Percentiles rank a stretch among this genome's conserved stretches.
phyloP scores from a whole-genome alignment of 2,797 vertebrate genomes.

The Spondyliosoma cantharus region DNA sequence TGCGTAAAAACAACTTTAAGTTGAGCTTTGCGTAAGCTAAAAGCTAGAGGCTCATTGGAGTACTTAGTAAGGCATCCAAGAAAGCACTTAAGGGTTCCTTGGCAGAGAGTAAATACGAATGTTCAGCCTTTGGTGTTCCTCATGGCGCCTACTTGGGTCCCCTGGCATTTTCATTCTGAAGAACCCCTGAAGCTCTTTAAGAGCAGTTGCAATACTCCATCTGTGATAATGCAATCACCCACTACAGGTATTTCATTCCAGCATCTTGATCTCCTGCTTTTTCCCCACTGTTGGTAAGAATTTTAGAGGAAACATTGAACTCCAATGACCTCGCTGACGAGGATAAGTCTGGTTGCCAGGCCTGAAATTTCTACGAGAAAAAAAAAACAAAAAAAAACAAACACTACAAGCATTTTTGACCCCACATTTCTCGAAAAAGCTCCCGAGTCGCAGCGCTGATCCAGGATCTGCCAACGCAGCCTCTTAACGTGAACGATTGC shows the following conservation, averaged over 20 bases:
- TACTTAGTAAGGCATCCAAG: constrained; percentile 51
- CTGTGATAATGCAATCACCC: constrained; percentile 58
- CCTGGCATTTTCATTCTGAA: constrained; percentile 43
- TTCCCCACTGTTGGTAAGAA: constrained; percentile 52
- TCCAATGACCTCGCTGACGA: constrained; percentile 56
- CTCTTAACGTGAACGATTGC: constrained; percentile 14
- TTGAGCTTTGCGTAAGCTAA: constrained; percentile 59
- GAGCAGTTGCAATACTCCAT: constrained; percentile 69
- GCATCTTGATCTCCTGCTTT: constrained; percentile 57
- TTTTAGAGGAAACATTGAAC: constrained; percentile 78
- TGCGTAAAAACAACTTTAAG: constrained; percentile 18
- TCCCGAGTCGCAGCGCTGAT: constrained; percentile 68
- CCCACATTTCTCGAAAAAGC: constrained; percentile 65
- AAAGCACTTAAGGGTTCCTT: constrained; percentile 63
- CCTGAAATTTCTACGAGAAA: constrained; percentile 60
- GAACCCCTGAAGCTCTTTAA: constrained; percentile 47
- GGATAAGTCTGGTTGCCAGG: constrained; percentile 56
- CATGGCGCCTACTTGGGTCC: constrained; percentile 41
- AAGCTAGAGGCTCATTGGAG: constrained; percentile 63
- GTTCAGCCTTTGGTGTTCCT: constrained; percentile 45
- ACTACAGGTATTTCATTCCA: constrained; percentile 70
- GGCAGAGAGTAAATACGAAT: constrained; percentile 16
- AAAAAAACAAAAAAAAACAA: constrained; percentile 36
- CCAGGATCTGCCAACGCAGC: constrained; percentile 50
- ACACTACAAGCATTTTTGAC: constrained; percentile 72